Base-by-base conservation (phyloP, 2,113 vertebrate species). In the Leptocoma aspasia region DNA sequence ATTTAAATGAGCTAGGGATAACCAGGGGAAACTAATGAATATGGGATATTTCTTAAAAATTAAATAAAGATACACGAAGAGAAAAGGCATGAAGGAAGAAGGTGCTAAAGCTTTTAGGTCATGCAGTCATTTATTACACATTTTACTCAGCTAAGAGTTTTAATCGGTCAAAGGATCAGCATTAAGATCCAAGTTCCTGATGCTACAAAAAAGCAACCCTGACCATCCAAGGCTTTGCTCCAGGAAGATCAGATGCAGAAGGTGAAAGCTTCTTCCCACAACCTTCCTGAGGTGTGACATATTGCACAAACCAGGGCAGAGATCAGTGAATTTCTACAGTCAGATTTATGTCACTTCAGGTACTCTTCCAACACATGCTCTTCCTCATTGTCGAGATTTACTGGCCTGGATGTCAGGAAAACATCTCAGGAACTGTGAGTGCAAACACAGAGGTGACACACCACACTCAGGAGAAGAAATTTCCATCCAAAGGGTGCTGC, bases 371-470 rank as follows among this genome's bases (percentile, higher is more conserved):
- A 41, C 56, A 71, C 39, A 16, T 3, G 1, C 5, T 39, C 30
- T 71, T 65, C 56, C 75, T 88, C 49, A 9, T 61, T 79, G 53
- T 33, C 4, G 14, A 39, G 49, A 56, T n/a, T 68, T 72, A 44
- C 56, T 16, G 37, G 35, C 31, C 69, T 47, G 35, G 21, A 23
- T 21, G 44, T 44, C 49, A 78, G 52, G n/a, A 33, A 75, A 79
- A 27, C 2, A 0, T 20, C 50, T n/a, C 3, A 0, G 20, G 49
- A 89, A 6, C 5, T 1, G 1, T 1, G 13, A 2, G 3, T 41
- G 77, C 27, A 60, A 47, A 23, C 53, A 66, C 33, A 59, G 47
- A 63, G 21, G 39, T 35, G 82, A 76, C 75, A 64, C 1, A 0
- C 27, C 71, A 69, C 31, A 2, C 57, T 31, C 44, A 10, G 0